Evolutionary conservation across 2,888 invertebrate genomes (phyloP), one percentile per base, ranked within the genome.

Genomic region (Neoaliturus tenellus): DNA sequence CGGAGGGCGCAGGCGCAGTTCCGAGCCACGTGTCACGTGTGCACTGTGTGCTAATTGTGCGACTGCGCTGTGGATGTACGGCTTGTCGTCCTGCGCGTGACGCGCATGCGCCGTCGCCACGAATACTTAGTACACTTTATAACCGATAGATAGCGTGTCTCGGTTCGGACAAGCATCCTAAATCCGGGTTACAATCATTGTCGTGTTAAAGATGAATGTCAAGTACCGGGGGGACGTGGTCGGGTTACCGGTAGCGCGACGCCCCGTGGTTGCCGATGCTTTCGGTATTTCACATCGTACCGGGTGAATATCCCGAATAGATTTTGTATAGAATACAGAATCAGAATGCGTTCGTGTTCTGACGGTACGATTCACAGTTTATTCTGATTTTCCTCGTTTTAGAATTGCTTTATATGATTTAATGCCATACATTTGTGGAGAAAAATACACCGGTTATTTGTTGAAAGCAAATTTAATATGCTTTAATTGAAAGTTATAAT

Each of bases 81-180:
- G 25, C 75, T 23, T 75, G 75, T 75, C 25, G 28, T 10, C 17
- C 3, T 1, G 75, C 39, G 48, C 75, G 75, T 75, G 75, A 35
- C 28, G 75, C 41, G 75, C 75, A 75, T 75, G 75, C 75, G 75
- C 23, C 48, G n/a, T 75, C 28, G 71, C 48, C 44, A 75, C 75
- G 75, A 44, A 75, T 75, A 75, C 75, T 75, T 75, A 75, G 75
- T 75, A 75, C 75, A 48, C 75, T 35, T 44, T 75, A 75, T 75
- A 75, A 75, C 75, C 48, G 75, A 75, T 75, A 75, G 75, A 75
- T 75, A 75, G 48, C 69, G 69, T 69, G 69, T 17, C 69, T 39
- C 39, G 23, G 28, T 41, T 75, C 75, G 44, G 75, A 75, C 75
- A 75, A 41, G 75, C 75, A 75, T 75, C 39, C 39, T 75, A 75